Conservation (phyloP, 37 sponge, comb jelly and placozoan species). For the Beroe forskalii region DNA sequence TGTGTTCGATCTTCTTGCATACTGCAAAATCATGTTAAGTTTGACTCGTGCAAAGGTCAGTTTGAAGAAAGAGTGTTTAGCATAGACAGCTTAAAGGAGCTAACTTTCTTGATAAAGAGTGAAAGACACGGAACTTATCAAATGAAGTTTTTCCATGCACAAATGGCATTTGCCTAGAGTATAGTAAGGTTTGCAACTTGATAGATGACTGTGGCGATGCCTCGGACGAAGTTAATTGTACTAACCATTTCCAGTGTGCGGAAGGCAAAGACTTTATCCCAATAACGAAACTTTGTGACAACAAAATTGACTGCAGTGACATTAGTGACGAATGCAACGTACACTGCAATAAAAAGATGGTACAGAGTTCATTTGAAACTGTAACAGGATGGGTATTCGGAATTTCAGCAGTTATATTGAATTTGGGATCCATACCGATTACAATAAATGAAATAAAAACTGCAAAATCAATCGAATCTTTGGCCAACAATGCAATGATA, state of each 20-base stretch:
- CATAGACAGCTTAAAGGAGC: neutral
- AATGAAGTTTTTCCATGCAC: neutral
- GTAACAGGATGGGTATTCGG: neutral
- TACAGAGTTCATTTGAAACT: neutral
- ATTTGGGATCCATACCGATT: neutral
- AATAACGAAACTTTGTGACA: neutral
- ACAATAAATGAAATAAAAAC: neutral
- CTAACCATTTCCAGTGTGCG: constrained; percentile 16
- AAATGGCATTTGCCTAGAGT: neutral
- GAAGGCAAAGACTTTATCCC: neutral
- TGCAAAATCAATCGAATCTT: neutral
- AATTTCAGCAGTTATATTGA: neutral
- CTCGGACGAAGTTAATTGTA: neutral
- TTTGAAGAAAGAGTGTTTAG: neutral
- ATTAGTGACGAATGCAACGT: neutral
- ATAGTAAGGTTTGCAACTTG: neutral
- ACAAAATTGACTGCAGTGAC: neutral
- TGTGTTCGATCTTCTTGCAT: neutral
- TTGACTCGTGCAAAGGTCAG: neutral
- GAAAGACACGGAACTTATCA: neutral
- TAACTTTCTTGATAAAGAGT: neutral
- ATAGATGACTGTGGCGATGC: neutral
- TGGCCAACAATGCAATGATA: neutral
- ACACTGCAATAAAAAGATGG: neutral
- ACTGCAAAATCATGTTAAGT: neutral